A percentile compares a stretch with the other conserved stretches of the same genome.
Evolutionary conservation across 2,888 invertebrate species (phyloP).

Genomic region (Eretmocerus hayati): DNA sequence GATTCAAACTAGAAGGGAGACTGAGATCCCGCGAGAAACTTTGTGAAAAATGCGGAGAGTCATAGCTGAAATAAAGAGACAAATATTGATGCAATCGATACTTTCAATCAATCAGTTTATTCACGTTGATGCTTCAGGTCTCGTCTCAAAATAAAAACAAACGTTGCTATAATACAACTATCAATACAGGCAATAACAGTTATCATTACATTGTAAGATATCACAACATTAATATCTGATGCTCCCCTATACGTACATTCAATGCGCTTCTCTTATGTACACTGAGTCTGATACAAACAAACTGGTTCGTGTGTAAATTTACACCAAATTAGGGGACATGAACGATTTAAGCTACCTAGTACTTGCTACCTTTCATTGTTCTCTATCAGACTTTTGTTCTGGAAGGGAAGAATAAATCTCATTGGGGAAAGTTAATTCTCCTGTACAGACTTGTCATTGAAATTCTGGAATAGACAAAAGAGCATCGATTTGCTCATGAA

Average conservation of each 20-base stretch:
- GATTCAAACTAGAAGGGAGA: no score
- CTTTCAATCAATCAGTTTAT: conserved; percentile 9
- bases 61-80: no score
- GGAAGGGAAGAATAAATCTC: no score
- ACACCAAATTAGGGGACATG: no score
- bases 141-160: conserved; percentile 26
- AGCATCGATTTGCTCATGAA: no score
- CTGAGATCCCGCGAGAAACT: no score
- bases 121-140: background rate
- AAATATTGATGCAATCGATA: no score
- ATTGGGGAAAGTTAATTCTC: no score
- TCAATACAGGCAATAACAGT: conserved; percentile 41
- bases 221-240: conserved; percentile 44
- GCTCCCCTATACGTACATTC: conserved; percentile 29
- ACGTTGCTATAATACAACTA: conserved; percentile 36
- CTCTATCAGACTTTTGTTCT: conserved; percentile 16
- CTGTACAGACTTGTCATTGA: no score
- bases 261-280: conserved; percentile 14
- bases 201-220: conserved; percentile 44
- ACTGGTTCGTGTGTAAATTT: conserved; percentile 16
- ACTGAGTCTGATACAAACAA: conserved; percentile 11
- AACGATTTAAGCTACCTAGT: no score
- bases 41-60: no score
- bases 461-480: no score
- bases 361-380: conserved; percentile 13